Percentiles rank a stretch among this genome's conserved stretches.
Evolutionary conservation across 2,113 vertebrate genomes (phyloP).

Genomic region (Prinia subflava): DNA sequence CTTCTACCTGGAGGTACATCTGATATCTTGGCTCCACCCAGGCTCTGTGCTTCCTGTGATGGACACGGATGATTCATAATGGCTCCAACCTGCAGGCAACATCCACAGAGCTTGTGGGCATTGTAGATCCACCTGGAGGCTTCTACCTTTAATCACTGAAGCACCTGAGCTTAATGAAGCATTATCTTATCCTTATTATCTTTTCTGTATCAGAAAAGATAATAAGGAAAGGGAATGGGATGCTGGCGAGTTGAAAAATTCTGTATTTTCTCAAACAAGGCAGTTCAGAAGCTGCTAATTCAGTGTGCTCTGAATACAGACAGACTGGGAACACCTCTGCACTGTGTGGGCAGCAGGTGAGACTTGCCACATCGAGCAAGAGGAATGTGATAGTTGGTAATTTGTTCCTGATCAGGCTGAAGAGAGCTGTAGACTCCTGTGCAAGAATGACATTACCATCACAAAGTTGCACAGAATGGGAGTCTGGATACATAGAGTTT

Average conservation of each 20-base stretch:
- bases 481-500: neutral
- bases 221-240: neutral
- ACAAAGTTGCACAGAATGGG: neutral
- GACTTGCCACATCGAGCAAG: neutral
- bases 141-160: neutral
- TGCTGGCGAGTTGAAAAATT: neutral
- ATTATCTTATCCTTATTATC: too few species aligned
- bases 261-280: neutral
- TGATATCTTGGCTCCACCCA: neutral
- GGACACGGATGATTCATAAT: fast-evolving
- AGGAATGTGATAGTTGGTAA: neutral
- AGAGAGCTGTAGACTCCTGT: neutral
- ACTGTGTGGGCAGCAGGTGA: neutral
- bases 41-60: neutral
- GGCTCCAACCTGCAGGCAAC: neutral
- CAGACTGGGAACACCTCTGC: neutral
- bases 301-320: neutral
- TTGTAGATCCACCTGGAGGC: neutral
- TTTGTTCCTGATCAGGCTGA: neutral
- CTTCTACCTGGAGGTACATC: neutral
- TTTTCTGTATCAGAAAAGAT: neutral
- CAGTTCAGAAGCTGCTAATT: neutral
- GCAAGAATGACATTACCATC: neutral
- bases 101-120: neutral
- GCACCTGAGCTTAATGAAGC: neutral